phyloP scores from a whole-genome alignment of 2,888 invertebrate species.

The Campoletis raptor region DNA sequence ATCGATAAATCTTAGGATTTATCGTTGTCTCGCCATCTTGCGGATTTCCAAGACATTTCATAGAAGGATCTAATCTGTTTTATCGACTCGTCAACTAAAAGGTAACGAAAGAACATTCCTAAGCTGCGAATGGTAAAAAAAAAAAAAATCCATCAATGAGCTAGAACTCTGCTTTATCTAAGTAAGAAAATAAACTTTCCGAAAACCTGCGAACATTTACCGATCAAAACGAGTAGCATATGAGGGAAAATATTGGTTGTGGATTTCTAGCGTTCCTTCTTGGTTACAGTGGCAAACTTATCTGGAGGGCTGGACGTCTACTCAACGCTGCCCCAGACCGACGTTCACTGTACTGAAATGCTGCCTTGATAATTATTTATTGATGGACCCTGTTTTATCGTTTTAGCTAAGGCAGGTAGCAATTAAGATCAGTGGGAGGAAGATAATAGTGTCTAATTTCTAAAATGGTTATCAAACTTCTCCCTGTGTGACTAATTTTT shows the following conservation, averaged over 20 bases:
- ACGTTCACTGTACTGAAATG: no score
- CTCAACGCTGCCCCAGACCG: no score
- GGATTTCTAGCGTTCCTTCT: no score
- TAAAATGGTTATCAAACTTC: not conserved
- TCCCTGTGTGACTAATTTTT: not conserved
- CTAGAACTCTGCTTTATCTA: not conserved
- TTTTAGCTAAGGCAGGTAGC: no score
- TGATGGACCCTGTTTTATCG: no score
- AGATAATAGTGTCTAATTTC: not conserved
- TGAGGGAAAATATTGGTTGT: no score
- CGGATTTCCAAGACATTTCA: not conserved
- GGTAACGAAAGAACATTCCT: not conserved
- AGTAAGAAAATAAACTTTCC: not conserved
- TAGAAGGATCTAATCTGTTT: not conserved
- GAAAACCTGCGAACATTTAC: not conserved
- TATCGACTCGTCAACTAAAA: not conserved
- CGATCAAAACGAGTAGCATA: not conserved
- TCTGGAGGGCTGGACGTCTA: no score
- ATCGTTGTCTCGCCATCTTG: constrained; percentile 29
- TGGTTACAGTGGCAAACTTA: no score
- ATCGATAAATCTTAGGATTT: not conserved
- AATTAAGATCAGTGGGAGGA: not conserved
- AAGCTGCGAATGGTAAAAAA: not conserved
- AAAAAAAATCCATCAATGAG: not conserved
- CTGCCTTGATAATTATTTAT: no score